Conservation (phyloP, 2,113 vertebrate genomes). For the Ovis canadensis region DNA sequence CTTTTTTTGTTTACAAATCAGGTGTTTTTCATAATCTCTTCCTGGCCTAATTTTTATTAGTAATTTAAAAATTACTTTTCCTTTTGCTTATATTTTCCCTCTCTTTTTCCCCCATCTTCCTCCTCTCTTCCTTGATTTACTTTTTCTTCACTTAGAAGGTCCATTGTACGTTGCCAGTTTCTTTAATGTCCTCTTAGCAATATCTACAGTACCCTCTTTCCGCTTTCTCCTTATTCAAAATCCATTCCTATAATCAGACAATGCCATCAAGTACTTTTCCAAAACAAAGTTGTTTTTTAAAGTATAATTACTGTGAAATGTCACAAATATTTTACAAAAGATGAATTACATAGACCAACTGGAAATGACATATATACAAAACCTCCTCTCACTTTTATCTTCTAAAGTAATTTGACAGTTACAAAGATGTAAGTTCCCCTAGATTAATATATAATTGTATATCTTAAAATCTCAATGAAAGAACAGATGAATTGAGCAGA, state of each 20-base stretch:
- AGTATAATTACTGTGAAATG: not conserved
- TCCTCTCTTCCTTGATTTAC: not conserved
- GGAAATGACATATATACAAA: not conserved
- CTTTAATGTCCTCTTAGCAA: not conserved
- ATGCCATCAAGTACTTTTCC: not conserved
- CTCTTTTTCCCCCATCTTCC: not conserved
- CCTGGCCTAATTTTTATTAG: not conserved
- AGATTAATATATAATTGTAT: slow-evolving; percentile 1
- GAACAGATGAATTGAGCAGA: not conserved
- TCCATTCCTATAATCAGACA: not conserved
- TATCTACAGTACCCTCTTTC: not conserved
- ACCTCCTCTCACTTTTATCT: not conserved
- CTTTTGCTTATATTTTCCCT: not conserved
- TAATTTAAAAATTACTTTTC: not conserved
- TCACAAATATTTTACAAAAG: not conserved
- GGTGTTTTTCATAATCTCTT: not conserved
- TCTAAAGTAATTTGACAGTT: not conserved
- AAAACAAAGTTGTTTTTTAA: not conserved
- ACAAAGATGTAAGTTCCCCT: not conserved
- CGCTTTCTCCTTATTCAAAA: not conserved
- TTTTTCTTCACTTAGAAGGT: not conserved
- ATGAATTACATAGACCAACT: not conserved
- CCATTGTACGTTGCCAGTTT: not conserved
- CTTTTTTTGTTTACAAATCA: not conserved
- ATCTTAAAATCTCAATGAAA: slow-evolving; percentile 24